Conservation (phyloP, 2,113 vertebrate genomes). For the Genyomyrus donnyi region DNA sequence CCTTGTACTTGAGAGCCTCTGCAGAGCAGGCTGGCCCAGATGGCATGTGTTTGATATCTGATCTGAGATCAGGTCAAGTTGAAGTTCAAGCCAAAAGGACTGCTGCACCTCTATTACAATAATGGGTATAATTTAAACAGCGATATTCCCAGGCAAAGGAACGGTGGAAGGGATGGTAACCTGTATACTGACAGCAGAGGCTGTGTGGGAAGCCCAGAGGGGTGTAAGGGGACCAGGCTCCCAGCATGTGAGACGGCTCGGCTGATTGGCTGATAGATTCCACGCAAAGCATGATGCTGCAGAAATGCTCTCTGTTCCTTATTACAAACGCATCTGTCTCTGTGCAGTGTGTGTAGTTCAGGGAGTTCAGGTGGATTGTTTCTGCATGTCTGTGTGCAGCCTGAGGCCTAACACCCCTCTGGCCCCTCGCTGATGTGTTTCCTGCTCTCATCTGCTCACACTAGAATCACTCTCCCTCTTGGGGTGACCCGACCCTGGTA, state of each 20-base stretch:
- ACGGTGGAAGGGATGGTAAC: conserved; percentile 39
- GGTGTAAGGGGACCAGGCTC: conserved; percentile 22
- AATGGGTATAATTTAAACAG: conserved; percentile 58
- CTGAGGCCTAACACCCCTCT: background rate
- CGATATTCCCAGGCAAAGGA: conserved; percentile 34
- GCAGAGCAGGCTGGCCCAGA: conserved; percentile 65
- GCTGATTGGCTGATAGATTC: conserved; percentile 20
- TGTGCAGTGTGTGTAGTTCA: conserved; percentile 9
- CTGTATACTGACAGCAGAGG: conserved; percentile 40
- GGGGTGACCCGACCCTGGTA: conserved; percentile 32
- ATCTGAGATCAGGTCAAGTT: conserved; percentile 69
- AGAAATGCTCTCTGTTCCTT: conserved; percentile 17
- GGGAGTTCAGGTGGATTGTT: background rate
- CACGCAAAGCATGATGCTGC: conserved; percentile 29
- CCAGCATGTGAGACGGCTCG: conserved; percentile 24
- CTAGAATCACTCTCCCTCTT: conserved; percentile 19
- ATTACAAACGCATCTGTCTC: conserved; percentile 9
- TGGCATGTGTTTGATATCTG: conserved; percentile 71
- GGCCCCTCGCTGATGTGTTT: background rate
- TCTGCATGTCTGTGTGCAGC: background rate
- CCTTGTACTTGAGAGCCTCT: conserved; percentile 59
- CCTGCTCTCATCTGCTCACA: conserved; percentile 14
- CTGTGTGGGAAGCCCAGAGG: conserved; percentile 24
- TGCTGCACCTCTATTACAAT: conserved; percentile 35
- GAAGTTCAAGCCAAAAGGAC: conserved; percentile 71